A percentile compares a stretch with the other conserved stretches of the same genome.
Evolutionary conservation across 2,888 invertebrate genomes (phyloP).

Genomic region (Ethmia dodecea): DNA sequence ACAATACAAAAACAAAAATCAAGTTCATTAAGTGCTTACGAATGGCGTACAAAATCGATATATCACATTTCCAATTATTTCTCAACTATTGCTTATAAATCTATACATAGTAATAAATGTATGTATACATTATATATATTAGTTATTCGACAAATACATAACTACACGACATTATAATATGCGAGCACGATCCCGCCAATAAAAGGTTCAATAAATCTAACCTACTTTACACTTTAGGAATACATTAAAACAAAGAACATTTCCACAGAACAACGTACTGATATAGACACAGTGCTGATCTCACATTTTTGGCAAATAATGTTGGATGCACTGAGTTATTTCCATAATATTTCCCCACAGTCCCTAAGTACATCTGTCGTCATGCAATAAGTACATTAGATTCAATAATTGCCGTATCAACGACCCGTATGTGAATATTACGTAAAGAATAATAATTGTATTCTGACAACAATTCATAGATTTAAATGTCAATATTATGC

Average conservation of each 20-base stretch:
- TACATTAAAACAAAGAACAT: conserved; percentile 47
- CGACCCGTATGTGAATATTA: too few relatives aligned
- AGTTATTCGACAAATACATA: conserved; percentile 48
- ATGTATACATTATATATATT: conserved; percentile 27
- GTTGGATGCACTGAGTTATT: too few relatives aligned
- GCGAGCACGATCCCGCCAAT: conserved; percentile 26
- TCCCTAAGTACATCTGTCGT: too few relatives aligned
- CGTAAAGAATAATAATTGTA: too few relatives aligned
- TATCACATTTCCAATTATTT: conserved; percentile 43
- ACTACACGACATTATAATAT: conserved; percentile 32
- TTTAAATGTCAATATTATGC: too few relatives aligned
- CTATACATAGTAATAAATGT: conserved; percentile 29
- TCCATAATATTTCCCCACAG: too few relatives aligned
- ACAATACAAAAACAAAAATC: conserved; percentile 8
- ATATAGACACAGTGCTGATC: background rate
- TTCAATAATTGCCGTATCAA: too few relatives aligned
- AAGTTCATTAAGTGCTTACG: conserved; percentile 9
- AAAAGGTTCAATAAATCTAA: conserved; percentile 37
- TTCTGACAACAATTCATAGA: too few relatives aligned
- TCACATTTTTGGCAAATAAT: background rate
- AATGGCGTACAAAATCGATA: conserved; percentile 29
- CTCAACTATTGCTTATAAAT: conserved; percentile 33
- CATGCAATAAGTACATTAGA: too few relatives aligned
- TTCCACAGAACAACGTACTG: background rate
- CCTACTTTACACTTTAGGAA: conserved; percentile 65